A percentile compares a stretch with the other conserved stretches of the same genome.
Conservation (phyloP, 2,888 invertebrate genomes). For the Chydorus sphaericus region DNA sequence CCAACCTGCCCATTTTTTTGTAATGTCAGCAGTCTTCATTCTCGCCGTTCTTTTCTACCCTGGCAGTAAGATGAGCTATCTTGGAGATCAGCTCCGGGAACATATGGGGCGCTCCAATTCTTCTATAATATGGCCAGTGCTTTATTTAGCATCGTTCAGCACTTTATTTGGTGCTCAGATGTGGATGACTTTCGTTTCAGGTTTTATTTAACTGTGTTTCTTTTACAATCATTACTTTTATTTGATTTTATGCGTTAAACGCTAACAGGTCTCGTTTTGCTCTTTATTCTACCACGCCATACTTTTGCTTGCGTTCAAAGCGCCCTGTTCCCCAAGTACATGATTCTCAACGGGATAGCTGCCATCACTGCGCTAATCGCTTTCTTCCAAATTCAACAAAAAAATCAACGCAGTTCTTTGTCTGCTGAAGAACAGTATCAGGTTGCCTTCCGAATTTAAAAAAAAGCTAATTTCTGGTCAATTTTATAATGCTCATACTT, state of each 20-base stretch:
- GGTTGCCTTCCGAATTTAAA: conserved; percentile 18
- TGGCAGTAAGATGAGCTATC: conserved; percentile 2
- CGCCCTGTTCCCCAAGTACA: conserved; percentile 72
- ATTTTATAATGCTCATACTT: not conserved
- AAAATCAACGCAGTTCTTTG: conserved; percentile 18
- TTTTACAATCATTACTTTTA: not conserved
- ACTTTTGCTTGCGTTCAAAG: conserved; percentile 77
- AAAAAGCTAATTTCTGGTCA: not conserved
- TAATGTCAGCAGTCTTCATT: conserved; percentile 41
- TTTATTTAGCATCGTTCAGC: conserved; percentile 62
- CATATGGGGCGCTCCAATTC: too few species aligned
- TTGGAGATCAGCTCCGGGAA: conserved; percentile 16
- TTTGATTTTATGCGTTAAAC: not conserved
- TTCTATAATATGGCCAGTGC: conserved; percentile 26
- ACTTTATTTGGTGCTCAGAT: conserved; percentile 74
- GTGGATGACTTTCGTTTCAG: conserved; percentile 87
- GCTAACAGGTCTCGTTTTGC: conserved; percentile 58
- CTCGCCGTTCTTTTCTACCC: conserved; percentile 5
- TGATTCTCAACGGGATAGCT: conserved; percentile 57
- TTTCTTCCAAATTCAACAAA: conserved; percentile 49
- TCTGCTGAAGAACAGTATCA: conserved; percentile 23
- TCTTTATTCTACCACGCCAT: conserved; percentile 70
- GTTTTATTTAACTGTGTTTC: conserved; percentile 32
- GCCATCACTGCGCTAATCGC: conserved; percentile 56
- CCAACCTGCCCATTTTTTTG: conserved; percentile 65